Percentiles rank a stretch among this genome's conserved stretches.
Conservation (phyloP, 2,797 vertebrate species). For the Eulemur rubriventer region DNA sequence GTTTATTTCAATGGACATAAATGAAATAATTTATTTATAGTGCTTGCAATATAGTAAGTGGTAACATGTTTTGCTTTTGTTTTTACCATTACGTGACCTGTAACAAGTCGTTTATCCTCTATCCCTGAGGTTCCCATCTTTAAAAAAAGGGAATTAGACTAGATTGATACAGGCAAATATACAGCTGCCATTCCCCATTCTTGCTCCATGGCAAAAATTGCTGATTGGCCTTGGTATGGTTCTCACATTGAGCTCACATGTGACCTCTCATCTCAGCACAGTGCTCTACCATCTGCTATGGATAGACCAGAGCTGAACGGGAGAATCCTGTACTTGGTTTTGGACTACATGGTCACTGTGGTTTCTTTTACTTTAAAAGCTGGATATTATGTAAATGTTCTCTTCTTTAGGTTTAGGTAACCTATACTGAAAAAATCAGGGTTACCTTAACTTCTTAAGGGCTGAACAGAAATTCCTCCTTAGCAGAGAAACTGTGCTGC, state of each 20-base stretch:
- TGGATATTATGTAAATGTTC: not conserved
- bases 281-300: not conserved
- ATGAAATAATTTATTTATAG: not conserved
- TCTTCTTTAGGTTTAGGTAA: not conserved
- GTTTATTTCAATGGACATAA: not conserved
- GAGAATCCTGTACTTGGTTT: not conserved
- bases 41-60: not conserved
- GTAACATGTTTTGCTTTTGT: not conserved
- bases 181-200: not conserved
- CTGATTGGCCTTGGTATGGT: not conserved
- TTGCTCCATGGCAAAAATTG: not conserved
- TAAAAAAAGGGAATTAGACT: not conserved
- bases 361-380: constrained; percentile 28
- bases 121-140: not conserved
- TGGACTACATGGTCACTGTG: not conserved
- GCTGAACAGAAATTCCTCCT: not conserved
- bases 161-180: not conserved
- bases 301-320: not conserved
- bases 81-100: not conserved
- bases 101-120: not conserved
- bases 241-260: not conserved
- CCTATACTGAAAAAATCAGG: not conserved
- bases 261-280: not conserved
- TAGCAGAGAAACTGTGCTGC: not conserved
- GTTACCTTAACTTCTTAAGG: not conserved